A percentile compares a stretch with the other conserved stretches of the same genome.
Conservation (phyloP, 2,888 invertebrate species). For the Adelphocoris suturalis region DNA sequence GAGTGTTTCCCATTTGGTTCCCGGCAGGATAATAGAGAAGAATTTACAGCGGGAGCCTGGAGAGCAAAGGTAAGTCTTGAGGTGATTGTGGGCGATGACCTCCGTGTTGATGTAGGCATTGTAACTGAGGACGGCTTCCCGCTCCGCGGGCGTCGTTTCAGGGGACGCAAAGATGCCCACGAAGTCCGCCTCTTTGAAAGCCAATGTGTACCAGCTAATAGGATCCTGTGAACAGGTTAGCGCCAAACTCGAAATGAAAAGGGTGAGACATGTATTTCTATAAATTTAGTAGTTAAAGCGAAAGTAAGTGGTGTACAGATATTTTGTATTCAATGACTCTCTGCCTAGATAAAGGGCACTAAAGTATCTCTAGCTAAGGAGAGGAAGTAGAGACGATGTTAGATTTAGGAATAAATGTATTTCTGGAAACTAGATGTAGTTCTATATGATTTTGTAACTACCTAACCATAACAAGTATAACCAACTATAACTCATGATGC, state of each 20-base stretch:
- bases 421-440: no score
- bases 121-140: conserved; percentile 71
- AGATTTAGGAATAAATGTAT: no score
- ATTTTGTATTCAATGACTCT: no score
- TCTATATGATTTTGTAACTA: no score
- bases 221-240: conserved; percentile 73
- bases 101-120: conserved; percentile 74
- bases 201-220: conserved; percentile 75
- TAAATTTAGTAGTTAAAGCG: no score
- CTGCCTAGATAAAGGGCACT: no score
- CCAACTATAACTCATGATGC: no score
- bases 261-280: no score
- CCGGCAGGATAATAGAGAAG: conserved; percentile 75
- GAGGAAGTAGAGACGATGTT: no score
- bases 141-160: conserved; percentile 64
- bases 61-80: conserved; percentile 72
- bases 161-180: conserved; percentile 75
- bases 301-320: no score
- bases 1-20: conserved; percentile 75
- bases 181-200: conserved; percentile 75
- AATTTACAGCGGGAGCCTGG: conserved; percentile 75
- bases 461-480: no score
- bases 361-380: no score
- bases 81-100: conserved; percentile 74
- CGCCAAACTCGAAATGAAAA: neutral